Conservation (phyloP, 2,797 vertebrate genomes). For the Esox lucius region DNA sequence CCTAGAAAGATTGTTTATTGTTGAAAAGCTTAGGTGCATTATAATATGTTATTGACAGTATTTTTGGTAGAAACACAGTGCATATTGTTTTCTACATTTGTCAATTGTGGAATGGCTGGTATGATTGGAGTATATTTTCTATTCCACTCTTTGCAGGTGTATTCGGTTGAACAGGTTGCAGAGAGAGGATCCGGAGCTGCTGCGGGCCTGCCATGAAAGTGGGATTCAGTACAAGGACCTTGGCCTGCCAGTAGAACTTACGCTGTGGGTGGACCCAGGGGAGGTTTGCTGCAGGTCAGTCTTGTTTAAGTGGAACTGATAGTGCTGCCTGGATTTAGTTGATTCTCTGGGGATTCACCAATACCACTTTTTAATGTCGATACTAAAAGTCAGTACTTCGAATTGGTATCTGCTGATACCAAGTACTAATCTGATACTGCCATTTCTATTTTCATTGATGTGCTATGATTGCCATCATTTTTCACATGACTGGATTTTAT, state of each 20-base stretch:
- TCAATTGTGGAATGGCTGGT: not conserved
- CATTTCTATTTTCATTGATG: no score
- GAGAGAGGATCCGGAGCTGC: conserved; percentile 68
- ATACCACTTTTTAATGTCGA: no score
- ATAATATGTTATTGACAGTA: no score
- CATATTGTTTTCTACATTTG: no score
- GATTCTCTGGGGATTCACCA: not conserved
- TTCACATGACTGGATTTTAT: no score
- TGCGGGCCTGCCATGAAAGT: conserved; percentile 69
- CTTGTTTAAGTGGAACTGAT: not conserved
- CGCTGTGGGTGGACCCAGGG: conserved; percentile 76
- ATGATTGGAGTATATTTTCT: not conserved
- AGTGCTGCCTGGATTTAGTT: not conserved
- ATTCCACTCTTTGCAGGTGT: conserved; percentile 58
- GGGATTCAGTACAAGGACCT: conserved; percentile 68
- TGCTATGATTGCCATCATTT: no score
- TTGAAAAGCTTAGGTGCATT: no score
- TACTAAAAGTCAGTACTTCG: no score
- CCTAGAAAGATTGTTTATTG: no score
- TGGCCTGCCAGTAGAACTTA: conserved; percentile 69
- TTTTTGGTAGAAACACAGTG: no score
- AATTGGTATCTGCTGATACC: no score
- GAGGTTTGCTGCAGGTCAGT: conserved; percentile 78
- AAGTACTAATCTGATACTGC: no score
- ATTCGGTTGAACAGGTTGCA: conserved; percentile 71